A percentile compares a stretch with the other conserved stretches of the same genome.
These are phyloP conservation scores for Heliconius cydno DNA, from an alignment of 2,888 invertebrate species.

Conservation along the genomic window DNA sequence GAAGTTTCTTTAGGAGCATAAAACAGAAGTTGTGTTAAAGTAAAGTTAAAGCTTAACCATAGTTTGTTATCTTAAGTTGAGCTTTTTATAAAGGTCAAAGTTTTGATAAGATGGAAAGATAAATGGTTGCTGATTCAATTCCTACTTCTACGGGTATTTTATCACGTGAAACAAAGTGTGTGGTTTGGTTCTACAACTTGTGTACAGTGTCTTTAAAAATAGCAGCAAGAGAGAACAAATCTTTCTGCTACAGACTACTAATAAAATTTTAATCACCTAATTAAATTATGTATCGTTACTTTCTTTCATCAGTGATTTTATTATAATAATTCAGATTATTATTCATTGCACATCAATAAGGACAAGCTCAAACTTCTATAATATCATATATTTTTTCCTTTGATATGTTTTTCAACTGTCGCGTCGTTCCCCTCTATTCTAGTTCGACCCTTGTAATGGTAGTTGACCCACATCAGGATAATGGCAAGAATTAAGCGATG, in stretches of 20 bases:
- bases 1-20: slow-evolving; percentile 7
- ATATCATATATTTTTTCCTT: background rate
- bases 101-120: background rate
- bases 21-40: background rate
- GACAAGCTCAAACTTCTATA: background rate
- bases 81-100: background rate
- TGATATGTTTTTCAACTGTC: background rate
- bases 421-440: slow-evolving; percentile 12
- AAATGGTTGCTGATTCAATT: background rate
- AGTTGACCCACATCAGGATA: slow-evolving; percentile 38
- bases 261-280: background rate
- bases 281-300: background rate
- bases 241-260: too few species aligned
- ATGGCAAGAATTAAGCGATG: slow-evolving; percentile 34
- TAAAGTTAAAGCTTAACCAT: slow-evolving; percentile 1
- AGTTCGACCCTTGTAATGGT: slow-evolving; percentile 33
- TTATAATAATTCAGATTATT: background rate
- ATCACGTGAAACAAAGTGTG: background rate
- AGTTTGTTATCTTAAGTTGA: slow-evolving; percentile 2
- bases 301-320: background rate
- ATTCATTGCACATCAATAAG: background rate
- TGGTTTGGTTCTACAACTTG: background rate
- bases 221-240: too few species aligned
- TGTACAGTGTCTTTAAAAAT: background rate
- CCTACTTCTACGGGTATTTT: background rate